Evolutionary conservation across 2,113 vertebrate species (phyloP).

Genomic region (Gambusia affinis): DNA sequence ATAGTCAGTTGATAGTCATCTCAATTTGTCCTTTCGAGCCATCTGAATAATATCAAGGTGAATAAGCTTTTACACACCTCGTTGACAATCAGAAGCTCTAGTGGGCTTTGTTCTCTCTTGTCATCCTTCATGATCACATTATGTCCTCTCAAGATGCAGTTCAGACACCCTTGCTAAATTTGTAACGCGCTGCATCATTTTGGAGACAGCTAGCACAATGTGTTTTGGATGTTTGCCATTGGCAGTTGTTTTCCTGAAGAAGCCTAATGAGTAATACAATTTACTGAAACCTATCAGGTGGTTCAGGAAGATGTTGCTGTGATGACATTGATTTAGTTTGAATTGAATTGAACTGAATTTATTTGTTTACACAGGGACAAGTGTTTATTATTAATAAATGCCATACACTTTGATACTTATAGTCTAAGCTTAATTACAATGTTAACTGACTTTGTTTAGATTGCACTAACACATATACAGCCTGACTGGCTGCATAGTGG

Average conservation of each 20-base stretch:
- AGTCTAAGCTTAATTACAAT: background rate
- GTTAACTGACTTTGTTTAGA: background rate
- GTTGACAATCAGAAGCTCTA: constrained; percentile 34
- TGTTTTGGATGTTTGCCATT: constrained; percentile 25
- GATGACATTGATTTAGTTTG: constrained; percentile 13
- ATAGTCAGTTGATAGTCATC: constrained; percentile 46
- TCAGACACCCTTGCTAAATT: constrained; percentile 51
- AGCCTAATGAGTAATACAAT: constrained; percentile 58
- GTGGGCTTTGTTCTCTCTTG: constrained; percentile 4
- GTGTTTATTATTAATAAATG: background rate
- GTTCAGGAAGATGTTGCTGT: constrained; percentile 37
- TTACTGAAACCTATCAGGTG: constrained; percentile 46
- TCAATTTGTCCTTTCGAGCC: constrained; percentile 43
- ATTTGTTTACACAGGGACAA: background rate
- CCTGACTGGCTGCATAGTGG: background rate
- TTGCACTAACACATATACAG: background rate
- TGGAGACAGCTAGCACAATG: constrained; percentile 25
- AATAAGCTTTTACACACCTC: constrained; percentile 62
- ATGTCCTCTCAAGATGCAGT: constrained; percentile 56
- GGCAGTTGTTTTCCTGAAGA: constrained; percentile 21
- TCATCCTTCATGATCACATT: constrained; percentile 62
- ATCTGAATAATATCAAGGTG: constrained; percentile 58
- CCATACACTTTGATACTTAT: background rate
- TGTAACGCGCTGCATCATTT: constrained; percentile 39
- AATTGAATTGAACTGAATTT: background rate